Conservation (phyloP, 2,113 vertebrate genomes). For the Sardina pilchardus region DNA sequence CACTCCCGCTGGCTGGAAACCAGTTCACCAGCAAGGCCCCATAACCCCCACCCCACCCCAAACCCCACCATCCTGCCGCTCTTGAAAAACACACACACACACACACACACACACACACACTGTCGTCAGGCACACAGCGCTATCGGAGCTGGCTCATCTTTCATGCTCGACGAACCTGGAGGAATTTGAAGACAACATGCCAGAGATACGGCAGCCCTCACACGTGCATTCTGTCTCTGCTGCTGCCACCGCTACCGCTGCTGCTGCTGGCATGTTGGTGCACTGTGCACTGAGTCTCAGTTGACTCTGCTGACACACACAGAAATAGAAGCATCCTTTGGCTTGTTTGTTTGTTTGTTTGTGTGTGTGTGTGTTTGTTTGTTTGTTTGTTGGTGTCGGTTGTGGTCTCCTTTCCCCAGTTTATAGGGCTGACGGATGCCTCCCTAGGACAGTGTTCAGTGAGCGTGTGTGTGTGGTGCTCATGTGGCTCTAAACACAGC, state of each 20-base stretch:
- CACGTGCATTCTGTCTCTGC: background rate
- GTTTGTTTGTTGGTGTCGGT: too few relatives aligned
- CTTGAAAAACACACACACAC: too few relatives aligned
- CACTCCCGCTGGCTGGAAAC: background rate
- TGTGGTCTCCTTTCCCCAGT: too few relatives aligned
- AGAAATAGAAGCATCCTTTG: background rate
- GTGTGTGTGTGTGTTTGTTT: slow-evolving; percentile 1
- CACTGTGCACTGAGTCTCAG: background rate
- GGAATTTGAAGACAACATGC: slow-evolving; percentile 26
- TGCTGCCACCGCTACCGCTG: too few relatives aligned
- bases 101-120: too few relatives aligned
- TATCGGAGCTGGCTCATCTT: slow-evolving; percentile 53
- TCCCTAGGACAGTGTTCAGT: background rate
- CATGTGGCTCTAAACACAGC: slow-evolving; percentile 14
- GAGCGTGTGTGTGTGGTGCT: slow-evolving; percentile 21
- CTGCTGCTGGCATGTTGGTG: too few relatives aligned
- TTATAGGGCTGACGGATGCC: too few relatives aligned
- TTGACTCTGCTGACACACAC: background rate
- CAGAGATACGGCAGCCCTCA: slow-evolving; percentile 27
- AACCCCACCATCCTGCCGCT: too few relatives aligned
- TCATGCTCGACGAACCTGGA: slow-evolving; percentile 50
- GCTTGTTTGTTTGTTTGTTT: slow-evolving; percentile 6
- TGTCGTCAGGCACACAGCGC: background rate
- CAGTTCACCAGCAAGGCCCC: background rate
- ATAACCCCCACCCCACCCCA: too few relatives aligned